These are phyloP conservation scores for Ceratina australensis DNA, from an alignment of 1,140 invertebrate species.

Conservation along the genomic window DNA sequence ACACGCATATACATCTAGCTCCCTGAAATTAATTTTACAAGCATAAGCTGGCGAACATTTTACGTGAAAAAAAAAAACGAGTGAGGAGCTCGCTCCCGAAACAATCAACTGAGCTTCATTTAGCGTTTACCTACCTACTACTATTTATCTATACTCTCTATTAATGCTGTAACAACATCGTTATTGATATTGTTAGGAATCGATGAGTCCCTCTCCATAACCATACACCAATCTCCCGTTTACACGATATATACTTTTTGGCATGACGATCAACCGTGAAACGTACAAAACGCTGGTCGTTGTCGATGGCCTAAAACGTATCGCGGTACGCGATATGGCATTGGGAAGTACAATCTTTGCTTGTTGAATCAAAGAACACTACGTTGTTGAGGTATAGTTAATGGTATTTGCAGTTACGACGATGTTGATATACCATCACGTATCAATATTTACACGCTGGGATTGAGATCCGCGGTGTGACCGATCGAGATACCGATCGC, in stretches of 20 bases:
- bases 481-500: slow-evolving; percentile 17
- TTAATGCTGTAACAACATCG: slow-evolving; percentile 44
- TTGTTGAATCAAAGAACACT: not conserved
- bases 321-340: not conserved
- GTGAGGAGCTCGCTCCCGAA: slow-evolving; percentile 65
- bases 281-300: too few species aligned
- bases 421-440: not conserved
- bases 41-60: slow-evolving; percentile 43
- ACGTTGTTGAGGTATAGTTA: not conserved
- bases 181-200: slow-evolving; percentile 47
- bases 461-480: not conserved
- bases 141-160: slow-evolving; percentile 46
- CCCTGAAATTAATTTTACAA: slow-evolving; percentile 59
- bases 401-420: not conserved
- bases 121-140: slow-evolving; percentile 69
- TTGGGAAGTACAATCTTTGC: not conserved
- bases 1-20: slow-evolving; percentile 59
- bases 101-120: slow-evolving; percentile 78
- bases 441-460: not conserved
- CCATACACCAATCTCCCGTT: slow-evolving; percentile 14
- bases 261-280: too few species aligned
- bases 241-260: not conserved
- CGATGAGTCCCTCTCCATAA: slow-evolving; percentile 2
- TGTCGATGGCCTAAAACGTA: slow-evolving; percentile 29
- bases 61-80: slow-evolving; percentile 34